phyloP scores from a whole-genome alignment of 1,140 invertebrate species.

The Drosophila kohkoa region DNA sequence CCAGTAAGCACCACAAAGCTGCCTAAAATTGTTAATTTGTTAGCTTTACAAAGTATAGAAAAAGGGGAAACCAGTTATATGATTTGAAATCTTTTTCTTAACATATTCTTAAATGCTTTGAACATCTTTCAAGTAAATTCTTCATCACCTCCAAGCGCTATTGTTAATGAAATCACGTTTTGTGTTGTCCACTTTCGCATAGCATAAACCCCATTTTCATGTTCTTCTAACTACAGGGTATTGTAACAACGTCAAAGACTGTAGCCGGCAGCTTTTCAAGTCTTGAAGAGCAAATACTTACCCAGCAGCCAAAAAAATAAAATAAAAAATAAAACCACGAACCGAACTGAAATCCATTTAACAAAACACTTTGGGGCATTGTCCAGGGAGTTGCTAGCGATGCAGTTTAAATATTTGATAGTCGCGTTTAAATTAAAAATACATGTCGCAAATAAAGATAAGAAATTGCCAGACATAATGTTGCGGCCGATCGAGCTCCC shows the following conservation, averaged over 20 bases:
- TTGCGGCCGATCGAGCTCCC: slow-evolving; percentile 4
- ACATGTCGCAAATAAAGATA: slow-evolving; percentile 73
- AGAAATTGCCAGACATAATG: slow-evolving; percentile 38
- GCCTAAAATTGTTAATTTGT: too few species aligned
- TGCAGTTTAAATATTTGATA: slow-evolving; percentile 57
- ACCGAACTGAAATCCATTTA: slow-evolving; percentile 46
- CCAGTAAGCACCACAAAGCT: not conserved
- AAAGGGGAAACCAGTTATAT: too few species aligned
- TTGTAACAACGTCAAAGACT: slow-evolving; percentile 2
- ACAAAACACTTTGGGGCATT: slow-evolving; percentile 56
- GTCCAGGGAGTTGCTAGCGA: slow-evolving; percentile 51
- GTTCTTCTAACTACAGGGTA: slow-evolving; percentile 7
- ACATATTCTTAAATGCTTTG: too few species aligned
- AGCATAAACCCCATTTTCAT: not conserved
- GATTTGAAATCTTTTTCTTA: too few species aligned
- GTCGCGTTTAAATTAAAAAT: slow-evolving; percentile 64
- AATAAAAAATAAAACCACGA: not conserved
- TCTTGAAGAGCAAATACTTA: slow-evolving; percentile 32
- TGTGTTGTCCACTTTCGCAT: not conserved
- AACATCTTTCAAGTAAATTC: too few species aligned
- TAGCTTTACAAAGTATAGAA: too few species aligned
- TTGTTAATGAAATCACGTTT: too few species aligned
- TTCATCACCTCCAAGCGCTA: too few species aligned
- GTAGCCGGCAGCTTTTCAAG: slow-evolving; percentile 25
- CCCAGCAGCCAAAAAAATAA: not conserved